Evolutionary conservation across 2,888 invertebrate species (phyloP), one percentile per base, ranked within the genome.

Genomic region (Linhomoeus sp.): DNA sequence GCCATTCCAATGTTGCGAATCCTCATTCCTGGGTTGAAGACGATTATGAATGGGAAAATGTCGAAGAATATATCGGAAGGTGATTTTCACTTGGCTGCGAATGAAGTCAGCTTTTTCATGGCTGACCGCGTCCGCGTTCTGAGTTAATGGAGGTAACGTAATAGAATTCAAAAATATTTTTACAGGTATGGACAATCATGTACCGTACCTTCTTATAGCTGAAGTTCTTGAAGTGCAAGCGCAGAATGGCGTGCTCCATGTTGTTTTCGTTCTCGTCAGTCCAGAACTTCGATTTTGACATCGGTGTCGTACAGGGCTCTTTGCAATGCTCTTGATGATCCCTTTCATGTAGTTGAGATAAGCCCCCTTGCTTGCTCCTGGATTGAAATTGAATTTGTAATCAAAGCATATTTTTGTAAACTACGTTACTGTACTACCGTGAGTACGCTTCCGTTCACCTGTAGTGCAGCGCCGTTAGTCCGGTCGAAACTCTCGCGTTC

Each of bases 11-110:
- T n/a, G n/a, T n/a, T n/a, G n/a, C n/a, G n/a, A n/a, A n/a, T n/a
- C n/a, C n/a, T n/a, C n/a, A n/a, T n/a, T n/a, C n/a, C 55, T 23
- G 62, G 83, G 80, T 85, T 83, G 67, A 92, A 92, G 39, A 90
- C 87, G 55, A 94, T 81, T 69, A 88, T 87, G 73, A 94, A 94
- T 1, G 94, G 92, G 66, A 94, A 94, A 62, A 92, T 85, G 66
- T 92, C 88, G 60, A 92, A 88, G 41, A 92, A 73, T 25, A 87
- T 80, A 14, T 82, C 79, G 1, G 58, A 58, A n/a, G 3, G 62
- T 58, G 40, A 60, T 57, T 40, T 56, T 55, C 14, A 58, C 51
- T 20, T 49, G 52, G 22, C 51, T 51, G 15, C 51, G 50, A 29
- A 29, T 29, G 7, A 9, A 12, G 7, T 29, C 29, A 29, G 29